phyloP scores from a whole-genome alignment of 1,140 invertebrate species.

The Araneus ventricosus region DNA sequence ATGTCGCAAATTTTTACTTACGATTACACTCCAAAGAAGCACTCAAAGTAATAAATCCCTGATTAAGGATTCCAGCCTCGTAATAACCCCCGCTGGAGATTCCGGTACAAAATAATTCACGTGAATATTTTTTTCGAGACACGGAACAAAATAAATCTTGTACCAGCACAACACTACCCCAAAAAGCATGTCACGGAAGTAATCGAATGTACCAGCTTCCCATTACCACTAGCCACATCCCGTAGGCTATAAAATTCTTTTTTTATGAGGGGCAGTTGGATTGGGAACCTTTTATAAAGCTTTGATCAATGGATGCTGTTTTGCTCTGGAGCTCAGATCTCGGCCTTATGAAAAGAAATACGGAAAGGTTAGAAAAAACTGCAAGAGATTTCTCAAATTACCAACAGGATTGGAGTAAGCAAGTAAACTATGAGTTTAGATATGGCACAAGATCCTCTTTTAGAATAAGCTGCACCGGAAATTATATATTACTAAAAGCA shows the following conservation, averaged over 20 bases:
- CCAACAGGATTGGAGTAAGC: too few relatives aligned
- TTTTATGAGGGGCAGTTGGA: background rate
- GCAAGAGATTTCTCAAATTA: too few relatives aligned
- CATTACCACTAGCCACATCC: background rate
- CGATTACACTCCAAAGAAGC: too few relatives aligned
- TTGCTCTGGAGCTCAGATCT: background rate
- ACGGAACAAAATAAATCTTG: background rate
- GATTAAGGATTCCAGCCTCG: too few relatives aligned
- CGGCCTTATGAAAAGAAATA: background rate
- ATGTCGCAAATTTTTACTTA: too few relatives aligned
- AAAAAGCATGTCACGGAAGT: background rate
- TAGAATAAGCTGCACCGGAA: too few relatives aligned
- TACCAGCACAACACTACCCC: background rate
- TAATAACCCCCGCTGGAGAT: too few relatives aligned
- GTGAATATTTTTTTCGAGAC: background rate
- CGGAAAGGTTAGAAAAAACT: too few relatives aligned
- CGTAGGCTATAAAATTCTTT: background rate
- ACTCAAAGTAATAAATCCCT: too few relatives aligned
- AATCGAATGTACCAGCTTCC: background rate
- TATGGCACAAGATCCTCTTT: too few relatives aligned
- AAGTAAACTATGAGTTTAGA: too few relatives aligned
- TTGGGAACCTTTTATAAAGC: background rate
- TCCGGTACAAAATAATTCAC: background rate
- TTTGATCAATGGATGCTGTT: background rate
- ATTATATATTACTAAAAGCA: too few relatives aligned